Evolutionary conservation across 2,797 vertebrate genomes (phyloP).

Genomic region (Falco peregrinus): DNA sequence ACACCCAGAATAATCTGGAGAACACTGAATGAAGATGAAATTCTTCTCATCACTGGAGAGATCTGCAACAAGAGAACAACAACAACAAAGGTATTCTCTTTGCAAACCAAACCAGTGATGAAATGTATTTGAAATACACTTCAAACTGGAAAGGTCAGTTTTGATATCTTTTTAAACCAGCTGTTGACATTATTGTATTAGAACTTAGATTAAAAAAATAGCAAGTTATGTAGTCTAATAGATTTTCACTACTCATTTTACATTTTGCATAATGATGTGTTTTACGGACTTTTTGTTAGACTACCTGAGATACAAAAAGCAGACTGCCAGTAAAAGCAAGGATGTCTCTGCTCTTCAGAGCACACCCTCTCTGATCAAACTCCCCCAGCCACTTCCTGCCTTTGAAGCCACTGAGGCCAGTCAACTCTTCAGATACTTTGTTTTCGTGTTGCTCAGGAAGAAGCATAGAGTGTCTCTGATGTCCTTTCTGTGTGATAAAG

Average conservation of each 20-base stretch:
- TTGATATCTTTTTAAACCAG: not conserved
- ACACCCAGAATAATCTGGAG: not conserved
- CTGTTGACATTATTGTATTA: not conserved
- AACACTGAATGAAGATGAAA: not conserved
- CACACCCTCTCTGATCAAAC: not conserved
- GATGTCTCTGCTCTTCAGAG: not conserved
- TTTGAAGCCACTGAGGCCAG: not conserved
- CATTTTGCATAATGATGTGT: not conserved
- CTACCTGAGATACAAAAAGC: not conserved
- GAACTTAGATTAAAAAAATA: not conserved
- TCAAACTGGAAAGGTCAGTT: not conserved
- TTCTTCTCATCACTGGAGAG: no score
- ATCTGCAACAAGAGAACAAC: not conserved
- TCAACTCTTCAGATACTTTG: not conserved
- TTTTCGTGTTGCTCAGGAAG: not conserved
- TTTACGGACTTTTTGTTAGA: not conserved
- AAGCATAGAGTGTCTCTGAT: not conserved
- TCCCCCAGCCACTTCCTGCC: not conserved
- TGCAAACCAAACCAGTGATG: not conserved
- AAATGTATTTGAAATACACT: not conserved
- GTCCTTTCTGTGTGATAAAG: not conserved
- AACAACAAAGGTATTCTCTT: not conserved
- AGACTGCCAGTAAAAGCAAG: not conserved
- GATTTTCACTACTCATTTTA: not conserved
- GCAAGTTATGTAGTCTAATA: no score